Percentiles rank a stretch among this genome's conserved stretches.
Conservation (phyloP, 2,888 invertebrate genomes). For the Ethmia dodecea region DNA sequence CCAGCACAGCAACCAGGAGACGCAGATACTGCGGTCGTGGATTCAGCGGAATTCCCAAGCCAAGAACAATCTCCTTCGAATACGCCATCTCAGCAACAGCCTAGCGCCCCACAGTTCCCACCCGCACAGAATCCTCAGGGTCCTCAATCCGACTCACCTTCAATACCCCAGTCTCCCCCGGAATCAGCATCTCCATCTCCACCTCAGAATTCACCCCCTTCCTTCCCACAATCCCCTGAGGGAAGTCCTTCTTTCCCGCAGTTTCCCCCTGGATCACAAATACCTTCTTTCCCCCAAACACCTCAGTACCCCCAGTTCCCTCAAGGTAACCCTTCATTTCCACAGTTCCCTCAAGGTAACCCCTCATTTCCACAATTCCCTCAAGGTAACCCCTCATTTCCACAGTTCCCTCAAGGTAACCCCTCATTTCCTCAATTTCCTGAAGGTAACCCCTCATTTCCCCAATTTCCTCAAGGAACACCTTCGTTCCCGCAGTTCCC, state of each 20-base stretch:
- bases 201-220: constrained; percentile 1
- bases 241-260: constrained; percentile 15
- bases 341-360: constrained; percentile 21
- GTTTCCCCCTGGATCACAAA: constrained; percentile 6
- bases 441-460: constrained; percentile 27
- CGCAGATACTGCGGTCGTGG: constrained; percentile 55
- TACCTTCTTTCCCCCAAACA: constrained; percentile 13
- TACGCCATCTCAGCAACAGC: constrained; percentile 25
- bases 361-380: constrained; percentile 20
- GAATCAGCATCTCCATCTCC: not conserved
- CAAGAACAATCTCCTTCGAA: no score
- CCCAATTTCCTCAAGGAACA: constrained; percentile 24
- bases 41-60: constrained; percentile 49
- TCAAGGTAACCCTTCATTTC: constrained; percentile 5
- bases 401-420: constrained; percentile 27
- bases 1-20: constrained; percentile 40
- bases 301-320: constrained; percentile 9
- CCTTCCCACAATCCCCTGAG: constrained; percentile 8
- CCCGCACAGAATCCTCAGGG: constrained; percentile 22
- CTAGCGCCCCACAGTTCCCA: constrained; percentile 22
- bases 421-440: constrained; percentile 27
- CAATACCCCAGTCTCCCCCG: constrained; percentile 16
- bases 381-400: constrained; percentile 28
- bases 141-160: constrained; percentile 6
- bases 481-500: constrained; percentile 27